phyloP scores from a whole-genome alignment of 1,140 invertebrate genomes.

The Bathynomus jamesi region DNA sequence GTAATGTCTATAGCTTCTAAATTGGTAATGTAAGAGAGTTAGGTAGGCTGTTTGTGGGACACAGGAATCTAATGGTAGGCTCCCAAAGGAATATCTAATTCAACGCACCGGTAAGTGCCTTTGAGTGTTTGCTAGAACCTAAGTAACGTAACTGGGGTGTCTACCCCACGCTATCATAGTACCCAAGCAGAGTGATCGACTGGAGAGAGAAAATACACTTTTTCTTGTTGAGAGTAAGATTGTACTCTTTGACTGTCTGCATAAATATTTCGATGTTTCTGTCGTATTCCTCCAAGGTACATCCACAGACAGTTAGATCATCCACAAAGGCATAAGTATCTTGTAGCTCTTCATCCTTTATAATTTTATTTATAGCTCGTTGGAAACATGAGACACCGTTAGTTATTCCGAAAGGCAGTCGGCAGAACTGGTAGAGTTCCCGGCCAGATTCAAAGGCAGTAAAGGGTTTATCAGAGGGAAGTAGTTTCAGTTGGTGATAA shows the following conservation, averaged over 20 bases:
- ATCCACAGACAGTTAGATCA: slow-evolving; percentile 26
- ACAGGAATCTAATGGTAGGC: too few species aligned
- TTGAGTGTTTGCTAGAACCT: too few species aligned
- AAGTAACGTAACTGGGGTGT: too few species aligned
- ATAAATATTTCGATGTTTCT: slow-evolving; percentile 15
- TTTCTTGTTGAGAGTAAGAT: slow-evolving; percentile 18
- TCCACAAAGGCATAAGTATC: slow-evolving; percentile 27
- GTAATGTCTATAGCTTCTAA: too few species aligned
- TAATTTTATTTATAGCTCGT: slow-evolving; percentile 16
- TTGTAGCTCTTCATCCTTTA: slow-evolving; percentile 21
- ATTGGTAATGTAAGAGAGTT: too few species aligned
- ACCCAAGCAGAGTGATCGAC: too few species aligned
- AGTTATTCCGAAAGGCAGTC: slow-evolving; percentile 41
- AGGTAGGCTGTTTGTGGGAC: too few species aligned
- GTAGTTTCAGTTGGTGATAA: slow-evolving; percentile 41
- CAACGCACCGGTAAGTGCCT: too few species aligned
- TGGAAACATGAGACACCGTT: slow-evolving; percentile 25
- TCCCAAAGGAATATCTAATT: too few species aligned
- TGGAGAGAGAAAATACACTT: too few species aligned
- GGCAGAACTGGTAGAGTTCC: slow-evolving; percentile 37
- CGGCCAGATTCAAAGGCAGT: slow-evolving; percentile 39
- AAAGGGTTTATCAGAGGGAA: slow-evolving; percentile 37
- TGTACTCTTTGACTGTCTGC: slow-evolving; percentile 4
- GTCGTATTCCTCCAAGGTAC: slow-evolving; percentile 15
- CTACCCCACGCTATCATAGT: too few species aligned